Evolutionary conservation across 2,113 vertebrate species (phyloP).

Genomic region (Tamias sibiricus): DNA sequence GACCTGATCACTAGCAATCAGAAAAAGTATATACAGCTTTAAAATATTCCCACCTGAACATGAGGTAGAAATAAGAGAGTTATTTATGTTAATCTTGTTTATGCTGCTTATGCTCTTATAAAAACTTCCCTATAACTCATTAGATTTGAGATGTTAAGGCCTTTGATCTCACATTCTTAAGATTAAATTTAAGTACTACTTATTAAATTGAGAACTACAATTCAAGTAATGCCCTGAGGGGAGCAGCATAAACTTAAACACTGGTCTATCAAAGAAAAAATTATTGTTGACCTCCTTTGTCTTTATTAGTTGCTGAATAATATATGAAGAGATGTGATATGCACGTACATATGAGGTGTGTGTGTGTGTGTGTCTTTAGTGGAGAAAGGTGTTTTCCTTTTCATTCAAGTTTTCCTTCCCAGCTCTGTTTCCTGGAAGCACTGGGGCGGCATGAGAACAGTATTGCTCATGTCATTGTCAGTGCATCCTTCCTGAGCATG

Average conservation of each 20-base stretch:
- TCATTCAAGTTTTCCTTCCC: not conserved
- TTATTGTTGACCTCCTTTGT: not conserved
- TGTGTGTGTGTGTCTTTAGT: not conserved
- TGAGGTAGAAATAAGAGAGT: conserved; percentile 42
- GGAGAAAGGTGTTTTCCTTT: not conserved
- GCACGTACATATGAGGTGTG: no score
- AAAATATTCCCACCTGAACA: conserved; percentile 48
- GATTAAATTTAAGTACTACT: conserved; percentile 70
- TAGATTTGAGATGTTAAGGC: conserved; percentile 57
- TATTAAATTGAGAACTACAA: conserved; percentile 26
- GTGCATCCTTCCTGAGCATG: not conserved
- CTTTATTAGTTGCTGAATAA: not conserved
- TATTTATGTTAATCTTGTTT: not conserved
- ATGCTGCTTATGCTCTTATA: conserved; percentile 33
- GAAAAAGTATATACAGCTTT: conserved; percentile 43
- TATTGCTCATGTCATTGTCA: not conserved
- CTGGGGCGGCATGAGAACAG: not conserved
- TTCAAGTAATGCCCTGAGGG: conserved; percentile 57
- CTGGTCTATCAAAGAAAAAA: not conserved
- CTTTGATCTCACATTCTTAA: conserved; percentile 74
- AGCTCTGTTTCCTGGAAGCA: not conserved
- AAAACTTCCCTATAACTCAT: conserved; percentile 46
- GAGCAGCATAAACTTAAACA: conserved; percentile 47
- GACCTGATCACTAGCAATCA: conserved; percentile 20
- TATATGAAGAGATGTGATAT: not conserved